Evolutionary conservation across 2,888 invertebrate genomes (phyloP).

Genomic region (Melipona beecheii): DNA sequence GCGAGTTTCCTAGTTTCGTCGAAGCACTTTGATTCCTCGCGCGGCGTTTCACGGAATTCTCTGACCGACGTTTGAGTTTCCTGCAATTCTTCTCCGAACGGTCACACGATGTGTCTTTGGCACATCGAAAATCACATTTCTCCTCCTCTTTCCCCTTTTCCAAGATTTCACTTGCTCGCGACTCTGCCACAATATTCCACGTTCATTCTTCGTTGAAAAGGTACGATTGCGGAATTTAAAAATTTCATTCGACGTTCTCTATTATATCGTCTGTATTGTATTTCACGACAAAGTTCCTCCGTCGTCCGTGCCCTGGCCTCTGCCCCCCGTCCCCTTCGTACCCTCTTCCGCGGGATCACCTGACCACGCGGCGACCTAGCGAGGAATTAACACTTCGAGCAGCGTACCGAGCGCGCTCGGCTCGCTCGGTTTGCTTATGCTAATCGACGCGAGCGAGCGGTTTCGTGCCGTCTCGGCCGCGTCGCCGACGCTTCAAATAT

Average conservation of each 20-base stretch:
- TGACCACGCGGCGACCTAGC: slow-evolving; percentile 67
- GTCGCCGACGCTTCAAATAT: slow-evolving; percentile 78
- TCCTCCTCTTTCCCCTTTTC: not conserved
- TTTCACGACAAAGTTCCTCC: not conserved
- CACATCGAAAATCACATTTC: not conserved
- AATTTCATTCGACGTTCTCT: not conserved
- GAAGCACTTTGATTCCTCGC: not conserved
- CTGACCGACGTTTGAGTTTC: not conserved
- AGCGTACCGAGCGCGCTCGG: slow-evolving; percentile 73
- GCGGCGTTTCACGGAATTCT: not conserved
- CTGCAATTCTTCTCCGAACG: not conserved
- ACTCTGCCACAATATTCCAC: no score
- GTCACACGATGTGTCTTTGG: no score
- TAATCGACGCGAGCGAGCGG: slow-evolving; percentile 75
- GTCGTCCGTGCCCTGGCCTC: not conserved
- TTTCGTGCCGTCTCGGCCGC: slow-evolving; percentile 56
- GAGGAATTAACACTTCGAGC: slow-evolving; percentile 82
- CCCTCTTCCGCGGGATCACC: slow-evolving; percentile 31
- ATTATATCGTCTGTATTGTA: not conserved
- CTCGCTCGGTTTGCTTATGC: slow-evolving; percentile 81
- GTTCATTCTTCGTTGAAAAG: not conserved
- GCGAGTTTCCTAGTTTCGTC: not conserved
- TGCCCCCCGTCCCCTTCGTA: slow-evolving; percentile 8
- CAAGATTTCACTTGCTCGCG: not conserved
- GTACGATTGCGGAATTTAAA: no score